phyloP scores from a whole-genome alignment of 2,797 vertebrate genomes.

The Echeneis naucrates region DNA sequence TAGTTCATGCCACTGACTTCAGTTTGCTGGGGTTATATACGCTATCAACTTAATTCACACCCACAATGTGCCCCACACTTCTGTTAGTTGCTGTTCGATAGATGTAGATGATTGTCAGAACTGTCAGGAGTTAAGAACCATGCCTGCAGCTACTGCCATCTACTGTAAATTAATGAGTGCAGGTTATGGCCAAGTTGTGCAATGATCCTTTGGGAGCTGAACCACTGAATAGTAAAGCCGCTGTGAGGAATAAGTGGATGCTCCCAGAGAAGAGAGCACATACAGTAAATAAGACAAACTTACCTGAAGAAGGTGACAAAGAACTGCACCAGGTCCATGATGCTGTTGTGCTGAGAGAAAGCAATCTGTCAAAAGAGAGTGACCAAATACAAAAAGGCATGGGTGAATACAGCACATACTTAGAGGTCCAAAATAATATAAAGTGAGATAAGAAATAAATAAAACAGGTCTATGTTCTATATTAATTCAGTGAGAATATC shows the following conservation, averaged over 20 bases:
- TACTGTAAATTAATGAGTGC: slow-evolving; percentile 20
- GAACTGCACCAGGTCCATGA: slow-evolving; percentile 97
- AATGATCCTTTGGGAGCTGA: slow-evolving; percentile 28
- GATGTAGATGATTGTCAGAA: neutral
- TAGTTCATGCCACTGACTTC: neutral
- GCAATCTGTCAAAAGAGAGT: slow-evolving; percentile 85
- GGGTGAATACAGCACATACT: neutral
- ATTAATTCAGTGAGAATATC: no score
- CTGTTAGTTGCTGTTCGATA: slow-evolving; percentile 3
- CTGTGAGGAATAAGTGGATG: neutral
- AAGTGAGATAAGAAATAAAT: no score
- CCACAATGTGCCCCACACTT: neutral
- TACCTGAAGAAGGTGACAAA: slow-evolving; percentile 98
- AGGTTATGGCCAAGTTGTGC: slow-evolving; percentile 26
- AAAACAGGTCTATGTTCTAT: no score
- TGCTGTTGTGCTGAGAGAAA: slow-evolving; percentile 95
- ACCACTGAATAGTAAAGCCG: neutral
- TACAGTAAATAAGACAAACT: slow-evolving; percentile 22
- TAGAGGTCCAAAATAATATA: no score
- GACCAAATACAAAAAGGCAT: neutral
- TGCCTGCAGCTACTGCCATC: slow-evolving; percentile 47
- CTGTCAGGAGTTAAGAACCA: neutral
- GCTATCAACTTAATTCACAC: neutral
- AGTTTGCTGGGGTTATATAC: neutral
- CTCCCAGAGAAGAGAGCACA: neutral